Evolutionary conservation across 2,797 vertebrate genomes (phyloP), one percentile per base, ranked within the genome.

Genomic region (Labeo calbasu): DNA sequence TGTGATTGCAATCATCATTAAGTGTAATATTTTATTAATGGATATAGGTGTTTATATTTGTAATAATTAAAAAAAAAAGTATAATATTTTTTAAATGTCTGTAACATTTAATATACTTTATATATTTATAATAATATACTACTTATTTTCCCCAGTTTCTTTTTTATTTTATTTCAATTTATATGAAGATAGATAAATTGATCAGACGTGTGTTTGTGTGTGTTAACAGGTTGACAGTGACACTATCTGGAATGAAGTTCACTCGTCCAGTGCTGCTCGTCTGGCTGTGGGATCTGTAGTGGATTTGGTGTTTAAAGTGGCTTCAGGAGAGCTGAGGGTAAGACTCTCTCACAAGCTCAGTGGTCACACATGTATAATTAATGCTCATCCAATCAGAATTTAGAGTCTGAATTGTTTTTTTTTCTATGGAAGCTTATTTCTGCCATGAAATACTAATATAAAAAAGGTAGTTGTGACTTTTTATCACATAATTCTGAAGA

Each of bases 211-310:
- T 87, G 40, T 79, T 72, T 79, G 53, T 86, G 68, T 88, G 81
- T 59, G 25, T 65, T 70, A 25, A 25, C 93, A 99, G 98, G 97
- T 99, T n/a, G 98, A 99, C 95, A 99, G 96, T 21, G 98, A 99
- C 94, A 99, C 98, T 40, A 98, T 99, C 86, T 99, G 98, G 98
- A 99, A 99, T 0, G 98, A 99, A 88, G 96, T 98, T 36, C 98
- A 99, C 90, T 99, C 98, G 0, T 98, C 97, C 0, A 97, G 96
- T 0, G 98, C 98, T 0, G 97, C 98, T 79, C 97, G 98, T 40
- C 94, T 99, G 90, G 98, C 98, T 0, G 98, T 98, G 80, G 98
- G 98, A 83, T 99, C 97, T 0, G 97, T 99, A 85, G 95, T 97
- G 65, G 98, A 99, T 92, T 95, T 99, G 10, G 97, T 98, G 85